A percentile compares a stretch with the other conserved stretches of the same genome.
These are phyloP conservation scores for Bedellia somnulentella DNA, from an alignment of 2,888 invertebrate genomes.

Conservation along the genomic window DNA sequence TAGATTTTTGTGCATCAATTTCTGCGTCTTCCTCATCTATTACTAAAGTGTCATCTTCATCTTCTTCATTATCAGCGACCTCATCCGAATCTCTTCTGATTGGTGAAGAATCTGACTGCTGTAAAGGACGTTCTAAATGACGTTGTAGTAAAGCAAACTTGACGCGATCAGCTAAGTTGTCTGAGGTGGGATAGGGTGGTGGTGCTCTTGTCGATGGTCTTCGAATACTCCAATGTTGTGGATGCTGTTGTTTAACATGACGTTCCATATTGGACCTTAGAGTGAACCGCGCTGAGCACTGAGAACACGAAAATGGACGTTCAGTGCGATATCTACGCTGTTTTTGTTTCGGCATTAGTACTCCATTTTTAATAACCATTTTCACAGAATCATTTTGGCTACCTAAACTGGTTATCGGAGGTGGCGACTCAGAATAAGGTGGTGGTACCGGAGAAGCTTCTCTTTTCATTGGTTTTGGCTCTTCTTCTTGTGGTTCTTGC, in stretches of 20 bases:
- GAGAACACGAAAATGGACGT: conserved; percentile 86
- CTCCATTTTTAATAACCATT: conserved; percentile 89
- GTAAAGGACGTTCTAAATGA: conserved; percentile 67
- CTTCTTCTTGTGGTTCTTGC: conserved; percentile 56
- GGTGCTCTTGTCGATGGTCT: conserved; percentile 57
- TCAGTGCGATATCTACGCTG: conserved; percentile 89
- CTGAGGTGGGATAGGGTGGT: conserved; percentile 34
- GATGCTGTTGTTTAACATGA: conserved; percentile 93
- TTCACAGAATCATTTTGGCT: conserved; percentile 69
- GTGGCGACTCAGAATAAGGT: conserved; percentile 46
- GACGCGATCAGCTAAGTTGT: conserved; percentile 44
- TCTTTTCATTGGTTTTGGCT: conserved; percentile 44
- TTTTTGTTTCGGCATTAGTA: conserved; percentile 89
- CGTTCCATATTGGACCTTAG: conserved; percentile 93
- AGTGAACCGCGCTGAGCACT: conserved; percentile 88
- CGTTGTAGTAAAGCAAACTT: conserved; percentile 79
- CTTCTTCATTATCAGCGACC: conserved; percentile 65
- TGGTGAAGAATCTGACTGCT: conserved; percentile 37
- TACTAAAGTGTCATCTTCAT: conserved; percentile 67
- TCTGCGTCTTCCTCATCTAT: conserved; percentile 67
- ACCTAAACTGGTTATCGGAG: conserved; percentile 39
- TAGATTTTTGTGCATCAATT: conserved; percentile 13
- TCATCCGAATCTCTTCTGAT: conserved; percentile 53
- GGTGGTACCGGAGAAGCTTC: conserved; percentile 41
- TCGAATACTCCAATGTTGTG: conserved; percentile 83